Conservation (phyloP, 2,888 invertebrate species). For the Ryuthela nishihirai region DNA sequence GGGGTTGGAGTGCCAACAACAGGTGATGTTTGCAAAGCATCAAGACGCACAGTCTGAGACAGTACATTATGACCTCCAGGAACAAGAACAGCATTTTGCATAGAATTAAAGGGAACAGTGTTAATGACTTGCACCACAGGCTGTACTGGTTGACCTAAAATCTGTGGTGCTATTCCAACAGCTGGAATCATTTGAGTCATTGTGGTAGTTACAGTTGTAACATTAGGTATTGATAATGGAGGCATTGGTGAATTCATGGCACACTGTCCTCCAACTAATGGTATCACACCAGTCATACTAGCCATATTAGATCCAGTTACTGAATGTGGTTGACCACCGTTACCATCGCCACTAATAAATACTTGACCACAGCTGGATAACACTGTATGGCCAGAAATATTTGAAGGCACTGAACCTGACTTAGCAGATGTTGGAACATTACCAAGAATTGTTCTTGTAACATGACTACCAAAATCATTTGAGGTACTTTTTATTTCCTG, state of each 20-base stretch:
- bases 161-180: conserved; percentile 43
- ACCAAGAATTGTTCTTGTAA: conserved; percentile 18
- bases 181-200: conserved; percentile 49
- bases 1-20: conserved; percentile 27
- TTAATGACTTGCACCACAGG: conserved; percentile 62
- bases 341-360: conserved; percentile 36
- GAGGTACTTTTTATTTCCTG: conserved; percentile 7
- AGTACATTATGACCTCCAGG: conserved; percentile 39
- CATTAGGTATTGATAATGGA: conserved; percentile 46
- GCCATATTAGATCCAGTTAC: conserved; percentile 39
- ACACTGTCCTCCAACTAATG: conserved; percentile 42
- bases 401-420: conserved; percentile 39
- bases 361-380: conserved; percentile 42
- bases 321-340: conserved; percentile 38
- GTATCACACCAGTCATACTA: conserved; percentile 34
- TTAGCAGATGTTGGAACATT: conserved; percentile 30
- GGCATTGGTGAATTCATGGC: conserved; percentile 47
- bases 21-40: conserved; percentile 29
- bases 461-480: conserved; percentile 17
- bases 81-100: conserved; percentile 43
- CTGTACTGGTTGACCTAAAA: conserved; percentile 42
- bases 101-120: conserved; percentile 56
- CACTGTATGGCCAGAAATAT: conserved; percentile 39
- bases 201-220: conserved; percentile 47
- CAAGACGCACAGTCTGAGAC: conserved; percentile 32